A percentile compares a stretch with the other conserved stretches of the same genome.
Evolutionary conservation across 1,140 invertebrate genomes (phyloP).

Genomic region (Theocolax elegans): DNA sequence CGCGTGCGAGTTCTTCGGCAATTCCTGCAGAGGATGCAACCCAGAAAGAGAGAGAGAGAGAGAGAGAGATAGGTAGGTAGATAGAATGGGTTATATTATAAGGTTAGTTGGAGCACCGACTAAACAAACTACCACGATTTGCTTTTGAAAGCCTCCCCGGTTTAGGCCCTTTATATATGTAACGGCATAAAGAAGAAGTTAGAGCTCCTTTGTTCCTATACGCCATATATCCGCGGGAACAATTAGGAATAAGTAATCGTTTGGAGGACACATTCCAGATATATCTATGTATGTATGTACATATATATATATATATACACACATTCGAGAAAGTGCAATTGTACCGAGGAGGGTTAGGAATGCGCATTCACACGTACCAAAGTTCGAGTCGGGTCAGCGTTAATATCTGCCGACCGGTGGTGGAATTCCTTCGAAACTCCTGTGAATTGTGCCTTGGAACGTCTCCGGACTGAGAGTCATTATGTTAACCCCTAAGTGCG

Average conservation of each 20-base stretch:
- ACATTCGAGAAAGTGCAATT: constrained; percentile 51
- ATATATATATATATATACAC: background rate
- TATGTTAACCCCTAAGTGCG: constrained; percentile 16
- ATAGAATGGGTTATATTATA: too few species aligned
- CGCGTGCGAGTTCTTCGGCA: constrained; percentile 1
- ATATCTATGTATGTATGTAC: constrained; percentile 7
- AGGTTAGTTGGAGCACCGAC: too few species aligned
- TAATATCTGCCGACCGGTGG: constrained; percentile 34
- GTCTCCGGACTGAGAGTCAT: background rate
- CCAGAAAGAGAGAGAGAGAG: background rate
- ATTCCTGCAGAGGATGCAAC: background rate
- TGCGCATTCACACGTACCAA: background rate
- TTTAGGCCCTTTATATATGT: too few species aligned
- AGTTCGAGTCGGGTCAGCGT: constrained; percentile 22
- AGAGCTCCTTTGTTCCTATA: background rate
- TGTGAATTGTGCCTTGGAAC: constrained; percentile 3
- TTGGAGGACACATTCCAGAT: constrained; percentile 48
- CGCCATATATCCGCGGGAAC: constrained; percentile 50
- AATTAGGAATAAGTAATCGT: constrained; percentile 60
- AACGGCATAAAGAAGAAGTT: constrained; percentile 32
- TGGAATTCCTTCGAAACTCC: constrained; percentile 41
- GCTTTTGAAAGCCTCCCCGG: background rate
- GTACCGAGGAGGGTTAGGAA: constrained; percentile 33
- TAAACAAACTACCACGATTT: background rate
- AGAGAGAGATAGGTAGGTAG: too few species aligned